Evolutionary conservation across 2,888 invertebrate genomes (phyloP).

Genomic region (Oscheius onirici): DNA sequence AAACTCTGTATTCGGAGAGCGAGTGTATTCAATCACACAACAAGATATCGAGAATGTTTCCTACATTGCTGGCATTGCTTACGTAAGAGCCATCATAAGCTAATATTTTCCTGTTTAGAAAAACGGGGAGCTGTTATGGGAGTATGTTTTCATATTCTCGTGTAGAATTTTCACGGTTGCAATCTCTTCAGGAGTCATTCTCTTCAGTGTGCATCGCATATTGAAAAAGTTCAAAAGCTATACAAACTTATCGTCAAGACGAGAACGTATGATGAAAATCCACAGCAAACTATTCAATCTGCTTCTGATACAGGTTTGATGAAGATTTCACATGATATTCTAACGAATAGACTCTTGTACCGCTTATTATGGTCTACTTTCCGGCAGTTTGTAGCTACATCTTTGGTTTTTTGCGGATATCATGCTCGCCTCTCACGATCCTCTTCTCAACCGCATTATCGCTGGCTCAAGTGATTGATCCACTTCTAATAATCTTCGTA

Average conservation of each 20-base stretch:
- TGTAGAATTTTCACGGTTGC: background rate
- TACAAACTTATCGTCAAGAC: background rate
- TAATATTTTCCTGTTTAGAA: background rate
- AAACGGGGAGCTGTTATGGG: background rate
- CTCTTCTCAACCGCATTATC: background rate
- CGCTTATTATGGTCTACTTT: background rate
- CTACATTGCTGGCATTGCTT: background rate
- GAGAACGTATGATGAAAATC: background rate
- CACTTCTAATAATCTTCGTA: background rate
- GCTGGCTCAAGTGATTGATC: conserved; percentile 5
- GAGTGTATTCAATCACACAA: background rate
- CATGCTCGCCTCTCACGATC: background rate
- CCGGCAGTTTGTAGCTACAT: conserved; percentile 4
- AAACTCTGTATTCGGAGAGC: background rate
- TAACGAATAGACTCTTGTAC: background rate
- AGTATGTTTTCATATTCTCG: background rate
- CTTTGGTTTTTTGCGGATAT: conserved; percentile 1
- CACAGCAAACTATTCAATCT: background rate
- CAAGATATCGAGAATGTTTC: background rate
- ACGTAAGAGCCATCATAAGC: background rate
- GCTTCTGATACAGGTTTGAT: background rate
- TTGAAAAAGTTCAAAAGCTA: conserved; percentile 4
- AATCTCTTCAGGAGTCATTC: background rate
- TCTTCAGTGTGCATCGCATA: background rate
- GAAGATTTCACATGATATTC: background rate